Evolutionary conservation across 2,888 invertebrate genomes (phyloP), one percentile per base, ranked within the genome.

Genomic region (Dione vanillae): DNA sequence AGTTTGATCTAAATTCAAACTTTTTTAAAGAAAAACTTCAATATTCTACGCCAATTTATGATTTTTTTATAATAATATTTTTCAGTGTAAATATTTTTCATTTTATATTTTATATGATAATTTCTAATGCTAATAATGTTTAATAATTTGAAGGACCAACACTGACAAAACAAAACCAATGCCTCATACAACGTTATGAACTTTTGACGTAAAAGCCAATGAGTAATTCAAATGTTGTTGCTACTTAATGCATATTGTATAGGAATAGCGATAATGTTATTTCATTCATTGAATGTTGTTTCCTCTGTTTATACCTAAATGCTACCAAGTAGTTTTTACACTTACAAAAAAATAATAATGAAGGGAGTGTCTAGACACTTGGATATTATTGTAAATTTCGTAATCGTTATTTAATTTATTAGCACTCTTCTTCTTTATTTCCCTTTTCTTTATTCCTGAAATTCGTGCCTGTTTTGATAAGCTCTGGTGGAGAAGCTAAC

Each of bases 201-300:
- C 64, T 64, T 61, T 61, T 51, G 40, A 51, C 47, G 64, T 40
- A 51, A 49, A 64, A 51, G 64, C 64, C 64, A 51, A 51, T 64
- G 64, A 64, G 37, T 64, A 64, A 64, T 64, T 64, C 40, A 49
- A 49, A 51, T 64, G 49, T 64, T 62, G 47, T 49, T 64, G 40
- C 7, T 51, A 37, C 19, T 64, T 40, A 37, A 49, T 40, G 10
- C 37, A 37, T 51, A 14, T 12, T 49, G 16, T 40, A 40, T 49
- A 20, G 20, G 14, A 64, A 40, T 14, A 43, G 12, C 45, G 16
- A 61, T 45, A 45, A 45, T 45, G n/a, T 20, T 59, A 20, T 61
- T 61, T 45, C 45, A 61, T 45, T 61, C 45, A 45, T 61, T 10
- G 35, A 27, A 45, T 45, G 45, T 61, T 35, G n/a, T 27, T 61